Evolutionary conservation across 2,797 vertebrate genomes (phyloP).

Genomic region (Sardinella longiceps): DNA sequence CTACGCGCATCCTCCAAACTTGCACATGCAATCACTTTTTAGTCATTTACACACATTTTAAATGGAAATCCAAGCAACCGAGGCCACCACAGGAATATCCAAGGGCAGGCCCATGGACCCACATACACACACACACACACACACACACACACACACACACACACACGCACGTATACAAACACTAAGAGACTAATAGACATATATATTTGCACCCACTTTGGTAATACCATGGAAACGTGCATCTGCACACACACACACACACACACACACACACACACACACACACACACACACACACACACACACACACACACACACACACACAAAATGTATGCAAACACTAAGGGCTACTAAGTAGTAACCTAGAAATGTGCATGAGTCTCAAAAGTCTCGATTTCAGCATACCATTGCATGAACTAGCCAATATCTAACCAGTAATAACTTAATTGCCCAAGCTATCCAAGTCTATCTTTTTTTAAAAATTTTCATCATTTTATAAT

Average conservation of each 20-base stretch:
- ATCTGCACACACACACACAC: not conserved
- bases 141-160: slow-evolving; percentile 42
- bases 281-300: not conserved
- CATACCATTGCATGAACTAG: no score
- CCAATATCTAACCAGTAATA: no score
- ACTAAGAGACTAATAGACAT: no score
- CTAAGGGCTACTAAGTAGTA: not conserved
- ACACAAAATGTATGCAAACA: not conserved
- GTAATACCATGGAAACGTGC: no score
- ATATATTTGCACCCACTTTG: no score
- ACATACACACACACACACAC: slow-evolving; percentile 27
- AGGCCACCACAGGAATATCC: slow-evolving; percentile 3
- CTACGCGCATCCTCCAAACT: not conserved
- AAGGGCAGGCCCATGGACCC: slow-evolving; percentile 57
- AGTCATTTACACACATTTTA: not conserved
- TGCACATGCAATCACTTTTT: not conserved
- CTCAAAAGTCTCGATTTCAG: no score
- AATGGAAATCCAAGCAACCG: slow-evolving; percentile 16
- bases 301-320: slow-evolving; percentile 10
- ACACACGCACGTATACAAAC: not conserved
- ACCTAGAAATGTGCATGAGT: no score
- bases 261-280: slow-evolving; percentile 21
- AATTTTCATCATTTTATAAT: no score
- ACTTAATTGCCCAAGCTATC: no score
- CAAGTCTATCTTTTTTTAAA: no score